Evolutionary conservation across 2,113 vertebrate species (phyloP).

Genomic region (Microtus pennsylvanicus): DNA sequence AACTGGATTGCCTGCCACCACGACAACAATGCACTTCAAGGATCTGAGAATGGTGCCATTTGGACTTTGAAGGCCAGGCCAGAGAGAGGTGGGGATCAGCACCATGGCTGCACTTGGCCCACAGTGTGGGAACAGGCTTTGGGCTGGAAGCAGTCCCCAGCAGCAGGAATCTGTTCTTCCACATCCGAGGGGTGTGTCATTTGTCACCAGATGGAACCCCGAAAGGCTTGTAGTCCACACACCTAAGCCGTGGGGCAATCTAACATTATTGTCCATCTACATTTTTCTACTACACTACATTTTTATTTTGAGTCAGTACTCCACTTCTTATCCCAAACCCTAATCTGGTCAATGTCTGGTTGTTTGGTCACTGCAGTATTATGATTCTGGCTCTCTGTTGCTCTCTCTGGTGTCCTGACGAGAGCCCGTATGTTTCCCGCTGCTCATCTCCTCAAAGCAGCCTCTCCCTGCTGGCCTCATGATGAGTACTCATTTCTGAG

Average conservation of each 20-base stretch:
- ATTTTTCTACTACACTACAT: background rate
- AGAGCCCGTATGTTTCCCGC: background rate
- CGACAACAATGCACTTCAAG: background rate
- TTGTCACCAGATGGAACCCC: background rate
- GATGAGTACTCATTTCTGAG: background rate
- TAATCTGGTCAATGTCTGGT: background rate
- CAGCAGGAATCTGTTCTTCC: background rate
- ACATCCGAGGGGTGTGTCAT: no score
- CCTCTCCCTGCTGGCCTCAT: background rate
- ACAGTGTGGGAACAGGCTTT: background rate
- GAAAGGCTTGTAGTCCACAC: background rate
- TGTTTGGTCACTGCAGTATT: background rate
- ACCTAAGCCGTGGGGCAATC: background rate
- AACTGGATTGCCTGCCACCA: no score
- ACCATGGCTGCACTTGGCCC: accelerated
- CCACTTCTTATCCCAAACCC: background rate
- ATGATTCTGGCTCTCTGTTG: background rate
- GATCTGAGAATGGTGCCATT: background rate
- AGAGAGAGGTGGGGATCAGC: background rate
- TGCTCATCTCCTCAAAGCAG: background rate
- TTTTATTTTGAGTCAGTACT: background rate
- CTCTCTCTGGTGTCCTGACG: background rate
- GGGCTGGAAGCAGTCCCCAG: background rate
- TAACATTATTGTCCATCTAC: background rate
- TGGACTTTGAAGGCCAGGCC: background rate